phyloP scores from a whole-genome alignment of 37 sponge, comb jelly and placozoan species.

The Chondrosia reniformis region DNA sequence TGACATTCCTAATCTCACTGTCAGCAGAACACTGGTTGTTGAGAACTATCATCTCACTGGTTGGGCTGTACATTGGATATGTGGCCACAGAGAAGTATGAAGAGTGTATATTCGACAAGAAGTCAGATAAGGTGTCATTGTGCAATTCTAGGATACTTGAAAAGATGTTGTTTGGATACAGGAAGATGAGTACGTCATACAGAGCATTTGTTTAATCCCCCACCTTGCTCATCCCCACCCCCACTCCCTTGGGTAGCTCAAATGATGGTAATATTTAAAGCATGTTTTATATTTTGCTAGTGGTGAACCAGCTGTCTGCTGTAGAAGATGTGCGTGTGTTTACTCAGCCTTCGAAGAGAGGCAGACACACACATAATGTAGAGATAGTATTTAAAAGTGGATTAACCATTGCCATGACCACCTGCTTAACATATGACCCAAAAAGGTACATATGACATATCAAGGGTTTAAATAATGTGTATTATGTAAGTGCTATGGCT shows the following conservation, averaged over 20 bases:
- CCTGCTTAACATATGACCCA: conserved; percentile 12
- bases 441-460: not conserved
- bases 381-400: conserved; percentile 6
- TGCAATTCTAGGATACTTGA: not conserved
- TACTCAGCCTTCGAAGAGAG: not conserved
- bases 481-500: not conserved
- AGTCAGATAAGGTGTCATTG: not conserved
- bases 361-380: conserved; percentile 4
- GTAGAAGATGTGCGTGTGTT: conserved; percentile 4
- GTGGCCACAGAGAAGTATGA: conserved; percentile 24
- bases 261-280: not conserved
- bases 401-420: conserved; percentile 14
- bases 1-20: not conserved
- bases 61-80: conserved; percentile 4
- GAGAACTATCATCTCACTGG: not conserved
- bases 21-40: not conserved
- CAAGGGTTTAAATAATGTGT: not conserved
- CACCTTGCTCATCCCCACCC: not conserved
- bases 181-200: not conserved
- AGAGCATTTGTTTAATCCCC: not conserved
- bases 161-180: not conserved
- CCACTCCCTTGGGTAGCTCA: no score
- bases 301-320: not conserved
- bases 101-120: conserved; percentile 15
- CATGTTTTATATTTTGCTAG: not conserved